Conservation (phyloP, 2,797 vertebrate species). For the Ispidina lecontei region DNA sequence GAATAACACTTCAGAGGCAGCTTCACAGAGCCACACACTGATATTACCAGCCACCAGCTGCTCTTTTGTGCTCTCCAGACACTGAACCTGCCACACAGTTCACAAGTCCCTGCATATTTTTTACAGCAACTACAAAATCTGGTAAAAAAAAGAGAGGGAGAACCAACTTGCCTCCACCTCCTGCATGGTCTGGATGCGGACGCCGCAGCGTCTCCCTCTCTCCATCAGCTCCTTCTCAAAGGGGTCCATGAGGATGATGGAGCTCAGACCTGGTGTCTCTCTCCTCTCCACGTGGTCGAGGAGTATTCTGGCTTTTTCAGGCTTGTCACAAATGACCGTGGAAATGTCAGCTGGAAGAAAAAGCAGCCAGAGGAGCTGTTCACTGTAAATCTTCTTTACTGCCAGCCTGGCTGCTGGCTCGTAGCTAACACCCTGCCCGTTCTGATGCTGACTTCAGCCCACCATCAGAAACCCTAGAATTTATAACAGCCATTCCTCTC, state of each 20-base stretch:
- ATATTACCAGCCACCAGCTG: neutral
- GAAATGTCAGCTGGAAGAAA: conserved; percentile 89
- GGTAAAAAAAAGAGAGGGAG: neutral
- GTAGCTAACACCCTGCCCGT: neutral
- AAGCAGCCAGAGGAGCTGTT: neutral
- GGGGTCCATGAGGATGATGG: conserved; percentile 92
- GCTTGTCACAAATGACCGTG: conserved; percentile 93
- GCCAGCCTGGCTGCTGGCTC: neutral
- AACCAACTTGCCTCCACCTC: conserved; percentile 86
- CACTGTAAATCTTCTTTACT: neutral
- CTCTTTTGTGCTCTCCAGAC: neutral
- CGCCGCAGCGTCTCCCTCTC: conserved; percentile 82
- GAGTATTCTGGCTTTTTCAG: conserved; percentile 89
- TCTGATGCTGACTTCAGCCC: neutral
- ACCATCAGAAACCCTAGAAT: neutral
- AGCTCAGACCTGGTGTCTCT: conserved; percentile 86
- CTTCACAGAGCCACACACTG: neutral
- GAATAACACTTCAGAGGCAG: neutral
- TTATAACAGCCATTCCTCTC: neutral
- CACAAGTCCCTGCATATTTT: neutral
- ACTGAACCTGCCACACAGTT: accelerated
- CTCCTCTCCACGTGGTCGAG: conserved; percentile 89
- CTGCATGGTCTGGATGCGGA: conserved; percentile 87
- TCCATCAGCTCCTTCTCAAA: conserved; percentile 85
- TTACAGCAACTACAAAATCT: neutral